Base-by-base conservation (phyloP, 1,140 invertebrate species). In the Monochamus saltuarius region DNA sequence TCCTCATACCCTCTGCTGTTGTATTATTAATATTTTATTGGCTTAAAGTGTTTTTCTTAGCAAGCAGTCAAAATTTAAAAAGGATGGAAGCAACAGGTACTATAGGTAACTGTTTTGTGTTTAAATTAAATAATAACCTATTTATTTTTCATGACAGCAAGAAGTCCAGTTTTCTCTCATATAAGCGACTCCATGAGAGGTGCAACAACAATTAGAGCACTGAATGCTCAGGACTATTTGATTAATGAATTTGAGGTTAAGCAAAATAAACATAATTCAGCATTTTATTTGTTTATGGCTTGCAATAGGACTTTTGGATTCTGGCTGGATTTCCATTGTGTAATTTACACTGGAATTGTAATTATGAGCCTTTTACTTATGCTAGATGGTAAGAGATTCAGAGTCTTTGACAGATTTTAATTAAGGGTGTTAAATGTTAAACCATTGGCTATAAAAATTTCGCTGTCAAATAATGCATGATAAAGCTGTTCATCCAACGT, bases 111-210 rank as follows among this genome's bases (percentile, higher is more conserved):
- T 54, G 17, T 22, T 53, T 4, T 40, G 6, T 54, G 29, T 13
- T 40, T 59, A 34, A 29, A 17, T 35, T 43, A 39, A 35, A 61
- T 54, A 43, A 34, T 46, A 10, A 13, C 10, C 47, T 14, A 13
- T 50, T 75, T n/a, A n/a, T 78, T 29, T 6, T 29, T 29, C 22
- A 29, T 19, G n/a, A n/a, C 62, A 87, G 85, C 83, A n/a, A 83
- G 87, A 39, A 89, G 87, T 76, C 92, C 92, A 0, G 82, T 95
- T 0, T 93, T 91, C 69, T 89, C 89, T 0, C 90, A 94, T 62
- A 80, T 95, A 34, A 89, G 86, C 34, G 83, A 90, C 0, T 87
- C 89, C 0, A 67, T 94, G 1, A 85, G 87, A 64, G 92, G 92
- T 2, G 78, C 95, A 3, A 82, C 86, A 52, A 93, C 91, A 0